Conservation (phyloP, 1,140 invertebrate species). For the Heliconius melpomene region DNA sequence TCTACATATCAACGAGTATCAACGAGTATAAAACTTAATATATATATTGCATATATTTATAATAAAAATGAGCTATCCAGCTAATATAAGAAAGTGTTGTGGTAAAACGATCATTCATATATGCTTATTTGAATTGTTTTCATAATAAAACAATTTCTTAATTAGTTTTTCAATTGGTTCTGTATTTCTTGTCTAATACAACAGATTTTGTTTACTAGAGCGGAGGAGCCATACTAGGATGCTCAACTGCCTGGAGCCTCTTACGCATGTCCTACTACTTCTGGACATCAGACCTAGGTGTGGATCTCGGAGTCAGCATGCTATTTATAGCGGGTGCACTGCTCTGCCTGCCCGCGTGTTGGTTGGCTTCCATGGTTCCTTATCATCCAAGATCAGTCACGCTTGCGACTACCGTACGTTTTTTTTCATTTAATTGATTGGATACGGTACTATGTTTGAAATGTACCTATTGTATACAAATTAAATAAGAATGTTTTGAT, state of each 20-base stretch:
- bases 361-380: slow-evolving; percentile 64
- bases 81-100: no score
- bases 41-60: no score
- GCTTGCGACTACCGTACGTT: slow-evolving; percentile 55
- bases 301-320: slow-evolving; percentile 59
- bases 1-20: no score
- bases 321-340: slow-evolving; percentile 61
- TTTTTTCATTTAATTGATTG: slow-evolving; percentile 10
- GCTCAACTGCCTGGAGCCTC: slow-evolving; percentile 60
- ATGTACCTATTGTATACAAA: not conserved
- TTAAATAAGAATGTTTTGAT: not conserved
- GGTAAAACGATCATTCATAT: no score
- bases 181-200: not conserved
- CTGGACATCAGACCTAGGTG: slow-evolving; percentile 70
- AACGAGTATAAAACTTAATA: no score
- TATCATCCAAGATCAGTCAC: slow-evolving; percentile 55
- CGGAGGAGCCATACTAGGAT: slow-evolving; percentile 63
- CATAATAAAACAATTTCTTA: no score
- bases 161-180: no score
- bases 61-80: no score
- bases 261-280: slow-evolving; percentile 73
- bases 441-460: not conserved
- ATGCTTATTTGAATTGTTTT: no score
- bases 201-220: slow-evolving; percentile 48
- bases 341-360: slow-evolving; percentile 65